A percentile compares a stretch with the other conserved stretches of the same genome.
Evolutionary conservation across 2,797 vertebrate species (phyloP).

Genomic region (Takifugu ocellatus): DNA sequence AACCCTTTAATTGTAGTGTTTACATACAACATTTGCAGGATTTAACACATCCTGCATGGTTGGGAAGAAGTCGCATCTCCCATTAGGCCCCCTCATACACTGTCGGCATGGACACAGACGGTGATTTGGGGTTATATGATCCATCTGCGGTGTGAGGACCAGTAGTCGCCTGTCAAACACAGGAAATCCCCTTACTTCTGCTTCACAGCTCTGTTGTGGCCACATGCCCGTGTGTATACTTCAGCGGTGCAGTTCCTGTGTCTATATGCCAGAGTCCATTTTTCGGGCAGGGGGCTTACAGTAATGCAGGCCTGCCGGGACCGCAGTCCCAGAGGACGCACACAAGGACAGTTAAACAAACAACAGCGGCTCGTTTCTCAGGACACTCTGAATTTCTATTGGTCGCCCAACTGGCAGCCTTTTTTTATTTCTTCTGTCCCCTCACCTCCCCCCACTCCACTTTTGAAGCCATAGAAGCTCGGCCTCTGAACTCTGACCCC

Average conservation of each 20-base stretch:
- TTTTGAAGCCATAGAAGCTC: slow-evolving; percentile 43
- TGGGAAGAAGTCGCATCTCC: background rate
- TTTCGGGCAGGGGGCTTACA: slow-evolving; percentile 25
- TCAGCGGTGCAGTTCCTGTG: slow-evolving; percentile 48
- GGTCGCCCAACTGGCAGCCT: slow-evolving; percentile 25
- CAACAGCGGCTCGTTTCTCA: slow-evolving; percentile 51
- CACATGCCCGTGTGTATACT: slow-evolving; percentile 56
- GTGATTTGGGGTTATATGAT: slow-evolving; percentile 39
- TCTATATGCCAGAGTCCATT: slow-evolving; percentile 49
- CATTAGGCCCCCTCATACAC: slow-evolving; percentile 6
- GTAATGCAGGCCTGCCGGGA: slow-evolving; percentile 15
- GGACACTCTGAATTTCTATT: slow-evolving; percentile 45
- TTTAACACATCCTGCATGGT: background rate
- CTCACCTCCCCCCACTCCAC: slow-evolving; percentile 21
- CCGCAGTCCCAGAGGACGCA: slow-evolving; percentile 41
- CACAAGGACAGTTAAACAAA: slow-evolving; percentile 62
- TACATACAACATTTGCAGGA: background rate
- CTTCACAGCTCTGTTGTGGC: slow-evolving; percentile 54
- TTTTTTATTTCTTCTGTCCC: slow-evolving; percentile 15
- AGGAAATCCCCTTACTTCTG: slow-evolving; percentile 71
- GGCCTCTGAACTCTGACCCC: slow-evolving; percentile 59
- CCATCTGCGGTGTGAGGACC: slow-evolving; percentile 42
- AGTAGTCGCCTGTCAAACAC: slow-evolving; percentile 46
- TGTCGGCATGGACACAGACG: slow-evolving; percentile 30
- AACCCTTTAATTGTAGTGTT: no score